phyloP scores from a whole-genome alignment of 2,888 invertebrate species.

The Thyatira batis region DNA sequence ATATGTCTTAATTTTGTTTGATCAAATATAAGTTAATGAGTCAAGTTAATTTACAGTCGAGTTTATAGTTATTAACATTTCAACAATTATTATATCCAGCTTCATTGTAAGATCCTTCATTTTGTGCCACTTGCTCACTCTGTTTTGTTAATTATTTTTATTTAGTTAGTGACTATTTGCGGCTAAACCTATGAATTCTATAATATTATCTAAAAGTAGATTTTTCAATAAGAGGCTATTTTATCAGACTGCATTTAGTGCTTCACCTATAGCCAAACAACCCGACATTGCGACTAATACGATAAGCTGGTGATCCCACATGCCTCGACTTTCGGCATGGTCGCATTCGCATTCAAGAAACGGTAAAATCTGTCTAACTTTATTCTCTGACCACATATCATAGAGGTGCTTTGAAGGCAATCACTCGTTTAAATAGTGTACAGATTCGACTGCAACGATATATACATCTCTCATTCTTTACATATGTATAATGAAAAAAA shows the following conservation, averaged over 20 bases:
- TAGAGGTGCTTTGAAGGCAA: too few relatives aligned
- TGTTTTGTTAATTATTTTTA: not conserved
- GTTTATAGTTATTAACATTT: not conserved
- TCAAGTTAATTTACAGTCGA: not conserved
- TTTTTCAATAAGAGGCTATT: conserved; percentile 33
- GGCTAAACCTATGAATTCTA: conserved; percentile 10
- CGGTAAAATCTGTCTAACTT: too few relatives aligned
- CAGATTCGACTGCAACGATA: too few relatives aligned
- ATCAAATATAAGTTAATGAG: too few relatives aligned
- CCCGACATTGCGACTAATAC: too few relatives aligned
- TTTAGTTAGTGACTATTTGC: conserved; percentile 6
- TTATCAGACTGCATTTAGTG: not conserved
- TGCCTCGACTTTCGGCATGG: too few relatives aligned
- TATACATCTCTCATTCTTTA: too few relatives aligned
- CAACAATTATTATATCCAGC: conserved; percentile 6
- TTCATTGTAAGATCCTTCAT: not conserved
- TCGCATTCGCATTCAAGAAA: too few relatives aligned
- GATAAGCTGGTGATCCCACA: too few relatives aligned
- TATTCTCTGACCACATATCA: too few relatives aligned
- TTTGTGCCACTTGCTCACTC: conserved; percentile 1
- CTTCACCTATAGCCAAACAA: not conserved
- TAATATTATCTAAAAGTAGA: conserved; percentile 39
- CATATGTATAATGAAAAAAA: too few relatives aligned
- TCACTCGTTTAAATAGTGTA: too few relatives aligned
- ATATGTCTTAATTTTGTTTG: not conserved